Evolutionary conservation across 2,888 invertebrate genomes (phyloP).

Genomic region (Synanthedon myopaeformis): DNA sequence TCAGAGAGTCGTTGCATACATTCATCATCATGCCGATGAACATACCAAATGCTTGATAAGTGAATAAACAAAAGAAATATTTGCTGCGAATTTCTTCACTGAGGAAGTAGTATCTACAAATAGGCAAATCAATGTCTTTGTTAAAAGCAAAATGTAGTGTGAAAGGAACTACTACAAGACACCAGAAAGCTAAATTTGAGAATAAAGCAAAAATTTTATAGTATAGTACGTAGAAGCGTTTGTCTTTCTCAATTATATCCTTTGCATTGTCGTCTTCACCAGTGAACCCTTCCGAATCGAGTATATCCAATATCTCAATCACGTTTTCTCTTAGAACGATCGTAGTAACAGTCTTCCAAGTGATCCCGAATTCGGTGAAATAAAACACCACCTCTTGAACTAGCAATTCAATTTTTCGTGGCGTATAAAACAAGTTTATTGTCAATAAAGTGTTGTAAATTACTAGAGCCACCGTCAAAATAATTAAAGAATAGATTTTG

Average conservation of each 20-base stretch:
- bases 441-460: background rate
- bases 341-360: background rate
- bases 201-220: background rate
- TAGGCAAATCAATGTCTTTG: background rate
- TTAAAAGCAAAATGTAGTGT: background rate
- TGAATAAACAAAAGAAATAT: background rate
- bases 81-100: background rate
- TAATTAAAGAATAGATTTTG: background rate
- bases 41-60: background rate
- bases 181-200: background rate
- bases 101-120: background rate
- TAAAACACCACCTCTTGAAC: background rate
- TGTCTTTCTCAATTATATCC: background rate
- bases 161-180: background rate
- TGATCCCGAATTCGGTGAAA: background rate
- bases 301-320: background rate
- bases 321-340: background rate
- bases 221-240: background rate
- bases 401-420: background rate
- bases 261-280: background rate
- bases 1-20: background rate
- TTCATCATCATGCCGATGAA: background rate
- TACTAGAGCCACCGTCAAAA: background rate
- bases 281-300: background rate
- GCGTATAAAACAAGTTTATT: background rate